A percentile compares a stretch with the other conserved stretches of the same genome.
Evolutionary conservation across 2,797 vertebrate species (phyloP).

Genomic region (Smutsia gigantea): DNA sequence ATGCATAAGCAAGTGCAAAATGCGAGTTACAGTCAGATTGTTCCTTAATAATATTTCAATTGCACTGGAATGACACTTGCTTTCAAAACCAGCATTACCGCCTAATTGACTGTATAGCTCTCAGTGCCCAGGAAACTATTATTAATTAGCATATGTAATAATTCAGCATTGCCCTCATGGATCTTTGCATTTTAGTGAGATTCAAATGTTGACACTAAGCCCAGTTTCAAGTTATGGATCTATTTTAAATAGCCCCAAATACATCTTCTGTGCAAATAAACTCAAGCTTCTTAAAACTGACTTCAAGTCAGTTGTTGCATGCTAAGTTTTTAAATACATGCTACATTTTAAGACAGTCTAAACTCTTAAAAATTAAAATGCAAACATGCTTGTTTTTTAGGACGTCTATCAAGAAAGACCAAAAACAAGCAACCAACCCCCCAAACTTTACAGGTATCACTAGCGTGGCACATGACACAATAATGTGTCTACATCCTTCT

Average conservation of each 20-base stretch:
- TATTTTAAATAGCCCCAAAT: conserved; percentile 38
- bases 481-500: neutral
- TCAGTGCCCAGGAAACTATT: neutral
- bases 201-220: conserved; percentile 29
- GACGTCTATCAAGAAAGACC: neutral
- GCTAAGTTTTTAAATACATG: conserved; percentile 38
- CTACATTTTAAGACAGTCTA: neutral
- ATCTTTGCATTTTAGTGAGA: conserved; percentile 36
- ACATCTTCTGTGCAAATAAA: conserved; percentile 13
- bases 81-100: conserved; percentile 17
- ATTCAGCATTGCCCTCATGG: neutral
- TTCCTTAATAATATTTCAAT: neutral
- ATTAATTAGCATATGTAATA: neutral
- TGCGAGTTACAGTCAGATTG: neutral
- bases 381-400: neutral
- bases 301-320: neutral
- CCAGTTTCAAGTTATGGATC: conserved; percentile 45
- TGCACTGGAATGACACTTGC: neutral
- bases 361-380: neutral
- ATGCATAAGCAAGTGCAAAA: neutral
- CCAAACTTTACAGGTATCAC: neutral
- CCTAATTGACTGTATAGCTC: neutral
- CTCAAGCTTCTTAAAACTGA: conserved; percentile 1
- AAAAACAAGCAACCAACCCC: neutral
- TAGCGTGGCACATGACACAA: neutral